Base-by-base conservation (phyloP, 2,888 invertebrate species). In the Spilosoma lubricipeda region DNA sequence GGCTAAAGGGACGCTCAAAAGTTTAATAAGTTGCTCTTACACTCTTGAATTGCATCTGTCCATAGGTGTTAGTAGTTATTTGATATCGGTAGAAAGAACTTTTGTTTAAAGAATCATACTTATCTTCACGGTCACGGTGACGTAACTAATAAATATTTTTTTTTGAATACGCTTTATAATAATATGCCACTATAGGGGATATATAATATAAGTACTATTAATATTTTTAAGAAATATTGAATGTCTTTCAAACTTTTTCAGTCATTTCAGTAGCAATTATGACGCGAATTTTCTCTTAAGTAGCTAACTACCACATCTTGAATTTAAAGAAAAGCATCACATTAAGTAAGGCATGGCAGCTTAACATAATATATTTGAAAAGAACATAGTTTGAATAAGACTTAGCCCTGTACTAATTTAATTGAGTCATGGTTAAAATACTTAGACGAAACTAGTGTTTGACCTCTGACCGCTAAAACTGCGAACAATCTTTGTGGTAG, bases 401-500 rank as follows among this genome's bases (percentile, higher is more conserved):
- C 27, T 27, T 36, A 66, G 20, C 65, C 71, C 65, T 66, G 65
- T 71, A 42, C 20, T 3, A 45, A 65, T 65, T 71, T 63, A 76
- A 76, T 73, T 52, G 59, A 56, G 68, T 73, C 73, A 67, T 71
- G 76, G 76, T 73, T 36, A 68, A 68, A 73, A 67, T 36, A 73
- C 48, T 76, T 76, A 76, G 73, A 64, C 33, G 9, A 39, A 64
- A 42, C 64, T n/a, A 36, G 45, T 65, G 18, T 65, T 71, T 52
- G 68, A 66, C 75, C 71, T 70, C 36, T 70, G 67, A 63, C 59
- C 52, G 27, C 27, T 27, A 65, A 45, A 33, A 23, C 33, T 11
- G 30, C 42, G 27, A 56, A 52, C 36, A 65, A 56, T 18, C 63
- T 69, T 64, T 63, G 68, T n/a, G 18, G 59, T 48, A 63, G 59